Conservation (phyloP, 2,113 vertebrate species). For the Percina caprodes region DNA sequence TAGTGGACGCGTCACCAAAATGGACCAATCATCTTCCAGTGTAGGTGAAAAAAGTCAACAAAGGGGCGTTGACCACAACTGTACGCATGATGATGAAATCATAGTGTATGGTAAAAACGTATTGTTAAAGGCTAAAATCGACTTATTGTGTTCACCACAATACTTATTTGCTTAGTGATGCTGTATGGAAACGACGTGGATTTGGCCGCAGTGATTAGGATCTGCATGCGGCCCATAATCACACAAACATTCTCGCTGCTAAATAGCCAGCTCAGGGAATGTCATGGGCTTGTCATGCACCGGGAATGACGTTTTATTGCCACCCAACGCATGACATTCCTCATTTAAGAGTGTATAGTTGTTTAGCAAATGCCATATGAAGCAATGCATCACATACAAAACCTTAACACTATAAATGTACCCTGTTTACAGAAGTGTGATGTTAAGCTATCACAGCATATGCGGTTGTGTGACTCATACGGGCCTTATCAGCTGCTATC, state of each 20-base stretch:
- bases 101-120: slow-evolving; percentile 12
- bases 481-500: background rate
- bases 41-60: slow-evolving; percentile 3
- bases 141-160: slow-evolving; percentile 17
- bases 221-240: background rate
- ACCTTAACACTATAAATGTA: background rate
- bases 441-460: background rate
- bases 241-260: background rate
- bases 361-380: background rate
- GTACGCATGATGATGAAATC: slow-evolving; percentile 67
- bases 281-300: slow-evolving; percentile 2
- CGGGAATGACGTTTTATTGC: background rate
- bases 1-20: slow-evolving; percentile 51
- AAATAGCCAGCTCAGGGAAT: background rate
- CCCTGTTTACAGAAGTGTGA: background rate
- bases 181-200: background rate
- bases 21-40: slow-evolving; percentile 46
- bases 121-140: slow-evolving; percentile 21
- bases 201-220: background rate
- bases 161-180: background rate
- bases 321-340: background rate
- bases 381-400: background rate
- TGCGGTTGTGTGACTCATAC: background rate
- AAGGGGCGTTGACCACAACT: slow-evolving; percentile 47
- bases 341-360: background rate